Evolutionary conservation across 2,888 invertebrate species (phyloP).

Genomic region (Aporophyla nigra): DNA sequence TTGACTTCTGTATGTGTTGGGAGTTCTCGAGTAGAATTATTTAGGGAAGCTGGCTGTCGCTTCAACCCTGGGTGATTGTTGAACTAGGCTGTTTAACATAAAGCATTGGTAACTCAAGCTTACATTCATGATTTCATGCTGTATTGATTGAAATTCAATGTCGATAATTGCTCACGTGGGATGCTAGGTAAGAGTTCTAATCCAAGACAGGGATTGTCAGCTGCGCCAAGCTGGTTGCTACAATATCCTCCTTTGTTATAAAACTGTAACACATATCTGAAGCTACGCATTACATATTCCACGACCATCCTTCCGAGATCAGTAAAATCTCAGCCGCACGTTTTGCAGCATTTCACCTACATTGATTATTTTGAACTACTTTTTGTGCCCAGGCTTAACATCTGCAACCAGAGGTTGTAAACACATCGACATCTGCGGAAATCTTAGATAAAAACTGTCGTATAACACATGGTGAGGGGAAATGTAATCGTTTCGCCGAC

Average conservation of each 20-base stretch:
- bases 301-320: too few species aligned
- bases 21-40: neutral
- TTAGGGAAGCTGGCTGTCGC: neutral
- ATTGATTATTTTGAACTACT: neutral
- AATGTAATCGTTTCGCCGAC: slow-evolving; percentile 73
- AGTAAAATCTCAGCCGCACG: too few species aligned
- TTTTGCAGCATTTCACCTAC: too few species aligned
- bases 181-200: too few species aligned
- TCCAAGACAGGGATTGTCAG: too few species aligned
- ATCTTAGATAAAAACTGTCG: slow-evolving; percentile 72
- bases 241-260: too few species aligned
- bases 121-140: neutral
- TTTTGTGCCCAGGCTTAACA: neutral
- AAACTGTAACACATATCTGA: too few species aligned
- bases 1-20: too few species aligned
- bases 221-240: too few species aligned
- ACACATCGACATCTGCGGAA: slow-evolving; percentile 61
- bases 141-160: neutral
- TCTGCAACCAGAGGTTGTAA: slow-evolving; percentile 20
- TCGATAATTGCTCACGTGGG: too few species aligned
- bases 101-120: neutral
- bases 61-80: too few species aligned
- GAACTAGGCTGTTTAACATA: neutral
- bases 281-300: too few species aligned
- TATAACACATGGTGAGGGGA: slow-evolving; percentile 67